Evolutionary conservation across 1,140 invertebrate genomes (phyloP).

Genomic region (Ctenoplectra terminalis): DNA sequence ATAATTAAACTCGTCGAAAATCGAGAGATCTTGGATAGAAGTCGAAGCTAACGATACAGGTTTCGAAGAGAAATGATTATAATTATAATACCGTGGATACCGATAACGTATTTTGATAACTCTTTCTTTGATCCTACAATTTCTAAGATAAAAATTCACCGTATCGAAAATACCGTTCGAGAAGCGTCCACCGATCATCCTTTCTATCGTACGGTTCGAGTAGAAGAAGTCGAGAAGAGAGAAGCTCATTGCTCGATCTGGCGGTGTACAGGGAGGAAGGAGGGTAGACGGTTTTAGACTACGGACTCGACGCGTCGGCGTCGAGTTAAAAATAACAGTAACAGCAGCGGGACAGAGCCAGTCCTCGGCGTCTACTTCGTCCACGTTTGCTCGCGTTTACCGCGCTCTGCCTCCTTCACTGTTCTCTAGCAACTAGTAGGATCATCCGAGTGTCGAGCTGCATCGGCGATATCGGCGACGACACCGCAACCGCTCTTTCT

Average conservation of each 20-base stretch:
- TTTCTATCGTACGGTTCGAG: slow-evolving; percentile 55
- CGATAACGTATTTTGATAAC: too few relatives aligned
- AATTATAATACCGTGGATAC: too few relatives aligned
- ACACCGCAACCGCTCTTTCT: slow-evolving; percentile 9
- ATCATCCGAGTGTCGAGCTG: slow-evolving; percentile 47
- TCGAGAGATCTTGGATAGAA: background rate
- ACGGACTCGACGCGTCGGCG: slow-evolving; percentile 79
- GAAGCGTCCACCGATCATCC: slow-evolving; percentile 71
- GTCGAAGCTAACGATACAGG: background rate
- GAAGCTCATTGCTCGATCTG: slow-evolving; percentile 44
- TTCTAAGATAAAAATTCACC: slow-evolving; percentile 73
- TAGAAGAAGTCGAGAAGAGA: slow-evolving; percentile 56
- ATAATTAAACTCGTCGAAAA: too few relatives aligned
- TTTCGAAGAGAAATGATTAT: background rate
- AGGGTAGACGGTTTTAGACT: slow-evolving; percentile 80
- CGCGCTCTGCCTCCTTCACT: slow-evolving; percentile 22
- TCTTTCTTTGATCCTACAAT: slow-evolving; percentile 37
- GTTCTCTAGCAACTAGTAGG: slow-evolving; percentile 9
- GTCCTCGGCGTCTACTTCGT: slow-evolving; percentile 55
- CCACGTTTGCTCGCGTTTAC: slow-evolving; percentile 44
- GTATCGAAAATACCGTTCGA: slow-evolving; percentile 73
- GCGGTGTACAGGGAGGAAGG: slow-evolving; percentile 62
- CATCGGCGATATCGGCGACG: slow-evolving; percentile 49
- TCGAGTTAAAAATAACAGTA: slow-evolving; percentile 83
- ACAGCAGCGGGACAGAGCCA: slow-evolving; percentile 66